A percentile compares a stretch with the other conserved stretches of the same genome.
phyloP scores from a whole-genome alignment of 2,797 vertebrate genomes.

The Arvicola amphibius region DNA sequence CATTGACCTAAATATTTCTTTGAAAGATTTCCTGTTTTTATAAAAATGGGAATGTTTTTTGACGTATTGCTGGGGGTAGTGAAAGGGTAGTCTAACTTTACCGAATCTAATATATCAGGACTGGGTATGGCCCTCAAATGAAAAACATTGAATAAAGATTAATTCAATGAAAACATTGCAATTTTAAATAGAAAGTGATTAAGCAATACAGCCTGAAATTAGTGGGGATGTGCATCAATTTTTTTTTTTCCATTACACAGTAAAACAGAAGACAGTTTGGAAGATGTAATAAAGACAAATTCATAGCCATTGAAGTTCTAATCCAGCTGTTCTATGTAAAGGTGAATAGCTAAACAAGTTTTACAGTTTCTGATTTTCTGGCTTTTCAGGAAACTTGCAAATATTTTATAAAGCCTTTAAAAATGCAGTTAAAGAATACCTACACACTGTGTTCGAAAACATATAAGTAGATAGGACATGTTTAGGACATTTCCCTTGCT shows the following conservation, averaged over 20 bases:
- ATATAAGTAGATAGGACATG: neutral
- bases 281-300: neutral
- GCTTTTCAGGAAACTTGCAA: neutral
- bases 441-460: neutral
- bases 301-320: slow-evolving; percentile 16
- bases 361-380: neutral
- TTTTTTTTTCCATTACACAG: neutral
- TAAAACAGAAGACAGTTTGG: neutral
- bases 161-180: neutral
- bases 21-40: neutral
- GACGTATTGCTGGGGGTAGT: neutral
- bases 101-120: accelerated
- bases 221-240: neutral
- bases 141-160: neutral
- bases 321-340: neutral
- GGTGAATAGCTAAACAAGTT: neutral
- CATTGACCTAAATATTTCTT: neutral
- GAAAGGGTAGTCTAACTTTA: neutral
- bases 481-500: neutral
- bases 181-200: neutral
- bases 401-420: slow-evolving; percentile 5
- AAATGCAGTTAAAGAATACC: neutral
- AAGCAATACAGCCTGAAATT: neutral
- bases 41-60: neutral
- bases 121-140: too few species aligned